Conservation (phyloP, 2,888 invertebrate species). For the Chymomyza fuscimana region DNA sequence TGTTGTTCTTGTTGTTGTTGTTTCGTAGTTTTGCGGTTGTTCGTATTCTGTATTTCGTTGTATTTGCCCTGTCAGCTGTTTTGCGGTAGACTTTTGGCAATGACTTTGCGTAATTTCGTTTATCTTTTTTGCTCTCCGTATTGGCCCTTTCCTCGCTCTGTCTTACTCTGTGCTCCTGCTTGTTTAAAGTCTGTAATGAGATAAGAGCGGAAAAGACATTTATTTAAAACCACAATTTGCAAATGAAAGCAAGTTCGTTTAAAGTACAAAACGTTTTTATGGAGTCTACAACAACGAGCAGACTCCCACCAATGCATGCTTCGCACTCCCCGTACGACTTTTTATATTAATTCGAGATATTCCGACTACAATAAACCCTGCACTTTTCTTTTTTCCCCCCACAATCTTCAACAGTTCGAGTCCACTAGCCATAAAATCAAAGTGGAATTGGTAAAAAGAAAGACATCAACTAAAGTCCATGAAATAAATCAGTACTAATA, state of each 20-base stretch:
- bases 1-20: slow-evolving; percentile 12
- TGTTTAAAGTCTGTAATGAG: slow-evolving; percentile 1
- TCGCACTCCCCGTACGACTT: too few relatives aligned
- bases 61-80: not conserved
- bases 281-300: not conserved
- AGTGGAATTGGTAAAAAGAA: too few relatives aligned
- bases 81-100: not conserved
- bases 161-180: slow-evolving; percentile 7
- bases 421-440: too few relatives aligned
- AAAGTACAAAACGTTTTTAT: not conserved
- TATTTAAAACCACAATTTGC: not conserved
- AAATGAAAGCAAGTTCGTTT: not conserved
- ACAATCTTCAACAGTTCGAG: too few relatives aligned
- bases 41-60: not conserved
- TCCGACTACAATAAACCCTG: too few relatives aligned
- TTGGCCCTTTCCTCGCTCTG: not conserved
- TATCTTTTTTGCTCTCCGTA: not conserved
- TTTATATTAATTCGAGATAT: too few relatives aligned
- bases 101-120: not conserved
- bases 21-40: slow-evolving; percentile 4
- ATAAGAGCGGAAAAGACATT: not conserved
- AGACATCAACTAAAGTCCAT: too few relatives aligned
- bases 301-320: too few relatives aligned
- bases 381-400: too few relatives aligned
- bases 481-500: too few relatives aligned